phyloP scores from a whole-genome alignment of 2,113 vertebrate species.

The Paracanthobrama guichenoti region DNA sequence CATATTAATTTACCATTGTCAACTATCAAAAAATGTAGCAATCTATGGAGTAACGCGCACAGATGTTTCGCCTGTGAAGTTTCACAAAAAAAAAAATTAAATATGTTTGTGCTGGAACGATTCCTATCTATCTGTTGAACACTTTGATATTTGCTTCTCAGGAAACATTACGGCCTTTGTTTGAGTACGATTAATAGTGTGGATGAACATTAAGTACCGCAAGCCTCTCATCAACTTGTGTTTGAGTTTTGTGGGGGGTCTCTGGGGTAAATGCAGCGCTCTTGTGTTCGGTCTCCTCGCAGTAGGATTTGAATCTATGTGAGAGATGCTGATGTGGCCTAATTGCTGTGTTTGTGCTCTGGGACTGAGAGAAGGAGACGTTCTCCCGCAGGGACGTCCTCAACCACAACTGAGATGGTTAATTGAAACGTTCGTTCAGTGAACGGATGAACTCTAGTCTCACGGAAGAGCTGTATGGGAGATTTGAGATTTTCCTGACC shows the following conservation, averaged over 20 bases:
- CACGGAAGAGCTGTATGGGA: neutral
- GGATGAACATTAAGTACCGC: neutral
- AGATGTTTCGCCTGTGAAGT: no score
- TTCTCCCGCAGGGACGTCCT: slow-evolving; percentile 29
- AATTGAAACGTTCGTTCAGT: slow-evolving; percentile 46
- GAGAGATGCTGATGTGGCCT: slow-evolving; percentile 56
- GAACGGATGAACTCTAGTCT: slow-evolving; percentile 1
- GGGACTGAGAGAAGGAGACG: slow-evolving; percentile 30
- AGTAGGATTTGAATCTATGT: slow-evolving; percentile 28
- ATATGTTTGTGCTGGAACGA: neutral
- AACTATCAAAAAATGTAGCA: neutral
- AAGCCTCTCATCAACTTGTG: slow-evolving; percentile 4
- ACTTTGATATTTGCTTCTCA: neutral
- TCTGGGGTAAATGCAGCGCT: slow-evolving; percentile 8
- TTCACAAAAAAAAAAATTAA: neutral
- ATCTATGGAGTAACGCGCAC: neutral
- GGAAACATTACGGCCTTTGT: neutral
- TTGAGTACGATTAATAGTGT: neutral
- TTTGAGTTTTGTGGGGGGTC: slow-evolving; percentile 26
- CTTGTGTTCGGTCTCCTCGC: slow-evolving; percentile 16
- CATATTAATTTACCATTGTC: neutral
- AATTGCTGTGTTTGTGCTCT: slow-evolving; percentile 57
- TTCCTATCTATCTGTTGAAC: neutral
- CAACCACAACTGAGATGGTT: slow-evolving; percentile 42
- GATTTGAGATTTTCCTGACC: neutral